Evolutionary conservation across 2,113 vertebrate species (phyloP).

Genomic region (Grallaria varia): DNA sequence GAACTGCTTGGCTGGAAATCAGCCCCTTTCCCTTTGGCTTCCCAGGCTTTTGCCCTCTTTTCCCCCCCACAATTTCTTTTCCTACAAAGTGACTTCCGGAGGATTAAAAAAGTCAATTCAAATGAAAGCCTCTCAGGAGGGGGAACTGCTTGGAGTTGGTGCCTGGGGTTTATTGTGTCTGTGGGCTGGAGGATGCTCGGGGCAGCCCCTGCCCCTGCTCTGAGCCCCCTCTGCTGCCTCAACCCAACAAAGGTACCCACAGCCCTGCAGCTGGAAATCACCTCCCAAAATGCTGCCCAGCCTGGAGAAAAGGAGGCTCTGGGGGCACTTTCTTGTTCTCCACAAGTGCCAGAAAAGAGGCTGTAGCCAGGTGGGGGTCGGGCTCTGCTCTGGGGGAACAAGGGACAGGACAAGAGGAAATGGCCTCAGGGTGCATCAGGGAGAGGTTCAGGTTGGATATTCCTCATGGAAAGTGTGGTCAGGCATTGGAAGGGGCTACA

Average conservation of each 20-base stretch:
- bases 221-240: neutral
- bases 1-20: neutral
- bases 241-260: too few relatives aligned
- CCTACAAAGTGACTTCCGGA: neutral
- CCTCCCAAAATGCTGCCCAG: neutral
- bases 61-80: accelerated
- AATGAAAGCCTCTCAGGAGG: neutral
- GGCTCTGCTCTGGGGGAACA: neutral
- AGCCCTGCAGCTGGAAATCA: neutral
- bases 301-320: neutral
- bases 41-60: accelerated
- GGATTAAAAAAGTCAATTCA: neutral
- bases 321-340: neutral
- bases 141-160: neutral
- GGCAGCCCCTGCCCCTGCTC: neutral
- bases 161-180: accelerated
- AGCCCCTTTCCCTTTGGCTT: accelerated
- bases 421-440: neutral
- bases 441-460: neutral
- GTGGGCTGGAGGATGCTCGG: neutral
- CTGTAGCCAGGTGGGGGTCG: neutral
- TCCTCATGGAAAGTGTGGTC: neutral
- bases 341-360: neutral
- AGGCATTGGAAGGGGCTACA: neutral
- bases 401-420: neutral